phyloP scores from a whole-genome alignment of 2,113 vertebrate species.

The Myrmecobius fasciatus region DNA sequence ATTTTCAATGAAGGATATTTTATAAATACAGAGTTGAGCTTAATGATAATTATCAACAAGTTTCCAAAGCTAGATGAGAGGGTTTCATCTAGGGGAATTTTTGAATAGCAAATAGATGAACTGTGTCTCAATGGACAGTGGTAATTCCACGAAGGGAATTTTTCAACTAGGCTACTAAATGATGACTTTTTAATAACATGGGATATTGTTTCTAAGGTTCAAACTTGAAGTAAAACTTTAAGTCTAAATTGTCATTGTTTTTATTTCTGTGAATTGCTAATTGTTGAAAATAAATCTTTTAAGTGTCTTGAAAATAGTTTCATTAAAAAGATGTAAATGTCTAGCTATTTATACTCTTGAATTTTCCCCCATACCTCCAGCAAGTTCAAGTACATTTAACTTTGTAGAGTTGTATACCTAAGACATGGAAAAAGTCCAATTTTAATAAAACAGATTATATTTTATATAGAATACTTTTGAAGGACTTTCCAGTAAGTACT shows the following conservation, averaged over 20 bases:
- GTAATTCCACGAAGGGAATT: background rate
- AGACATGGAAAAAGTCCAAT: slow-evolving; percentile 2
- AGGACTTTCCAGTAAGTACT: background rate
- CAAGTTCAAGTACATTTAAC: background rate
- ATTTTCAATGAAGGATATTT: background rate
- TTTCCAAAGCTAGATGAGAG: background rate
- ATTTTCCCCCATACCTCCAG: slow-evolving; percentile 10
- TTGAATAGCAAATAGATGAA: background rate
- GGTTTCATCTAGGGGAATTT: background rate
- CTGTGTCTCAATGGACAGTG: background rate
- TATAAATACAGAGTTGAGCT: background rate
- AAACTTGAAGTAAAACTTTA: background rate
- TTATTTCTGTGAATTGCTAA: background rate
- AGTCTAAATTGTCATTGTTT: background rate
- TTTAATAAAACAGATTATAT: background rate
- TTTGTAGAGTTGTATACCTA: background rate
- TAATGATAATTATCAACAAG: background rate
- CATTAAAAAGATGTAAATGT: background rate
- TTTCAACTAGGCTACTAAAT: background rate
- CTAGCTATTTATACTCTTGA: slow-evolving; percentile 14
- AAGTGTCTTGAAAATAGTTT: slow-evolving; percentile 4
- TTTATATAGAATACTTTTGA: background rate
- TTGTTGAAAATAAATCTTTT: background rate
- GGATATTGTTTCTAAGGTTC: background rate
- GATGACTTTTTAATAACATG: background rate